Evolutionary conservation across 2,888 invertebrate species (phyloP).

Genomic region (Tetranychus piercei): DNA sequence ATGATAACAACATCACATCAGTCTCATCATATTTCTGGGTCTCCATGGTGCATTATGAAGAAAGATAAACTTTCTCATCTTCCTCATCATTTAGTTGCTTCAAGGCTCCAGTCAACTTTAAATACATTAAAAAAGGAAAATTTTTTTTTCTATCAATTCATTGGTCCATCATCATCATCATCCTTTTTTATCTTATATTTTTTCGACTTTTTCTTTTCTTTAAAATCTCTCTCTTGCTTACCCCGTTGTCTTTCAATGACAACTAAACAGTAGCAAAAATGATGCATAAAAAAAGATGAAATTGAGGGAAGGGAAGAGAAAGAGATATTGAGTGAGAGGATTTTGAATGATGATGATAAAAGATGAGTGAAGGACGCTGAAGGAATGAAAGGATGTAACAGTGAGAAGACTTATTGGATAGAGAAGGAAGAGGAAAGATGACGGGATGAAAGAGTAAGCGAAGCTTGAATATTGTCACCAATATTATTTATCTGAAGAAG

Average conservation of each 20-base stretch:
- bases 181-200: neutral
- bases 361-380: neutral
- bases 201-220: neutral
- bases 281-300: neutral
- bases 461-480: too few species aligned
- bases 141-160: neutral
- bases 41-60: neutral
- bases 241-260: neutral
- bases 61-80: neutral
- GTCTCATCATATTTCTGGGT: neutral
- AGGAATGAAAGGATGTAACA: neutral
- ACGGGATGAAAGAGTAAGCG: too few species aligned
- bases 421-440: too few species aligned
- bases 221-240: neutral
- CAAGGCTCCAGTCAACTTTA: neutral
- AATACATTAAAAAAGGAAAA: neutral
- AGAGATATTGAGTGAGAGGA: conserved; percentile 1
- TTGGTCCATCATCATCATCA: neutral
- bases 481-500: too few species aligned
- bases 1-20: neutral
- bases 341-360: neutral
- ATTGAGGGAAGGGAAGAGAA: conserved; percentile 2
- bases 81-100: neutral
- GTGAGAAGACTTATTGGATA: too few species aligned
- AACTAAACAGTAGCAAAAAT: neutral